A percentile compares a stretch with the other conserved stretches of the same genome.
Evolutionary conservation across 2,888 invertebrate species (phyloP).

Genomic region (Sinotaia quadrata): DNA sequence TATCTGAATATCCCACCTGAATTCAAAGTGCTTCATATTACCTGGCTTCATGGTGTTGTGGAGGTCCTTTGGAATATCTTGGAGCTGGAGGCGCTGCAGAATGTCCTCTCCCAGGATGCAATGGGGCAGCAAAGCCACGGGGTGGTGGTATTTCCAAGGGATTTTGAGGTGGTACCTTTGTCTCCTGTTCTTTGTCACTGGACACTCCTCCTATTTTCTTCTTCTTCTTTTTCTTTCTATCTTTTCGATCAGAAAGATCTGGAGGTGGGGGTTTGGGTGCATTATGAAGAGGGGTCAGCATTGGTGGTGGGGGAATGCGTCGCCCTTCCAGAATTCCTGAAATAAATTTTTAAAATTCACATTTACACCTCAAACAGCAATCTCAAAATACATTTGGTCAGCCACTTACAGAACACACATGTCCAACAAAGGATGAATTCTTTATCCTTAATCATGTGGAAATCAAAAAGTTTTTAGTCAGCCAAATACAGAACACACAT

Average conservation of each 20-base stretch:
- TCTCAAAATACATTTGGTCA: too few species aligned
- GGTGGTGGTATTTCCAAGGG: slow-evolving; percentile 55
- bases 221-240: slow-evolving; percentile 53
- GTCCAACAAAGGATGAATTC: too few species aligned
- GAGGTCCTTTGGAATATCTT: slow-evolving; percentile 52
- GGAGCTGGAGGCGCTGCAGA: slow-evolving; percentile 48
- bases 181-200: slow-evolving; percentile 42
- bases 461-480: too few species aligned
- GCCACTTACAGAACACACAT: too few species aligned
- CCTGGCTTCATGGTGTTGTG: slow-evolving; percentile 41
- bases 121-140: slow-evolving; percentile 58
- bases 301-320: slow-evolving; percentile 61
- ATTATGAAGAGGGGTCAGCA: slow-evolving; percentile 63
- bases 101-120: slow-evolving; percentile 53
- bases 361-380: slow-evolving; percentile 3
- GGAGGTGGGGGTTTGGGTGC: slow-evolving; percentile 57
- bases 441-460: too few species aligned
- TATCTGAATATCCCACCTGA: too few species aligned
- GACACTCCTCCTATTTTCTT: slow-evolving; percentile 32
- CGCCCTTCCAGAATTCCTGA: slow-evolving; percentile 60
- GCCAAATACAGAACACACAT: too few species aligned
- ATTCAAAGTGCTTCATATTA: too few species aligned
- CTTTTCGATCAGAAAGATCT: slow-evolving; percentile 42
- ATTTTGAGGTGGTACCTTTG: slow-evolving; percentile 48
- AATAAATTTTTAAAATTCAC: slow-evolving; percentile 1